A percentile compares a stretch with the other conserved stretches of the same genome.
Evolutionary conservation across 2,888 invertebrate species (phyloP).

Genomic region (Agapostemon virescens): DNA sequence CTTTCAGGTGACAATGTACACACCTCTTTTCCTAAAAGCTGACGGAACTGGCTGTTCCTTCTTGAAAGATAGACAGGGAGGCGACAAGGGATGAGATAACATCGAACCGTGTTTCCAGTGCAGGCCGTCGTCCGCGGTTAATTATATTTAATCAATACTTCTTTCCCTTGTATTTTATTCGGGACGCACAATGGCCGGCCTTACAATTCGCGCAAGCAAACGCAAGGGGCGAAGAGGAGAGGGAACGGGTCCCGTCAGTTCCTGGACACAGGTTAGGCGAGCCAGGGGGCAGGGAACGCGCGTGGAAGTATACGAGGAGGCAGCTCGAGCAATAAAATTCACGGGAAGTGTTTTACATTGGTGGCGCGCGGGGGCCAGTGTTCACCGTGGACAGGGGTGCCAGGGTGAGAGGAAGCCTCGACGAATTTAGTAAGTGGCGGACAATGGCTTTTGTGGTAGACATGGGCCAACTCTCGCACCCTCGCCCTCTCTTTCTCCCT

Average conservation of each 20-base stretch:
- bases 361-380: slow-evolving; percentile 62
- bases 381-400: slow-evolving; percentile 52
- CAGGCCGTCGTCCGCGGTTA: neutral
- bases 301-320: slow-evolving; percentile 62
- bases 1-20: too few relatives aligned
- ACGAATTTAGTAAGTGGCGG: slow-evolving; percentile 79
- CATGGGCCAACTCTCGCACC: slow-evolving; percentile 72
- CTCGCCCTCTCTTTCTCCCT: slow-evolving; percentile 55
- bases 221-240: slow-evolving; percentile 1
- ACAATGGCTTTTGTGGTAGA: slow-evolving; percentile 75
- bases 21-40: too few relatives aligned
- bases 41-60: neutral
- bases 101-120: neutral
- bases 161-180: slow-evolving; percentile 4
- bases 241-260: slow-evolving; percentile 49
- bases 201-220: slow-evolving; percentile 38
- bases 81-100: neutral
- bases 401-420: slow-evolving; percentile 66
- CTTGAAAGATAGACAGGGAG: too few relatives aligned
- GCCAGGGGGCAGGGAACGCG: slow-evolving; percentile 20
- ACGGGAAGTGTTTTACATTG: slow-evolving; percentile 78
- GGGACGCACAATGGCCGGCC: slow-evolving; percentile 41
- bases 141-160: slow-evolving; percentile 11
- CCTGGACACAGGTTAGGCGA: slow-evolving; percentile 58
- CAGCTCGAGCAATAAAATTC: slow-evolving; percentile 75